Conservation (phyloP, 1,140 invertebrate species). For the Dysdera silvatica region DNA sequence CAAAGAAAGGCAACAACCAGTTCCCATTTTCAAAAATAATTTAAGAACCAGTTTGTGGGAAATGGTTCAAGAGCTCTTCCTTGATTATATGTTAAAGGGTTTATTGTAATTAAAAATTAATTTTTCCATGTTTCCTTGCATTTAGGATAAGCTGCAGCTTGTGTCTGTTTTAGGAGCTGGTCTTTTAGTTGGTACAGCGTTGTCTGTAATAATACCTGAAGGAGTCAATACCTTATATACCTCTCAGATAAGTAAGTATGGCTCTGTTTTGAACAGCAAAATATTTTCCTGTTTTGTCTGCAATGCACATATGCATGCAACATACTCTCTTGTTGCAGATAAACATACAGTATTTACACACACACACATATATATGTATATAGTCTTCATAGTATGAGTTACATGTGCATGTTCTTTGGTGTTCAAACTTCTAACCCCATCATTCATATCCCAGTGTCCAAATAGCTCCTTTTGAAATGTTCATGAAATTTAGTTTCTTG, state of each 20-base stretch:
- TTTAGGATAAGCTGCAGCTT: conserved; percentile 84
- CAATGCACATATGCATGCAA: no score
- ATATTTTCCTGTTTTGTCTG: background rate
- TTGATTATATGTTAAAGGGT: background rate
- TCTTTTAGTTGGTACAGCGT: conserved; percentile 90
- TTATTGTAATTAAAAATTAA: no score
- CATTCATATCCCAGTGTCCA: no score
- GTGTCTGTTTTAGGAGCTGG: conserved; percentile 94
- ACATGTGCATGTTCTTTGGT: no score
- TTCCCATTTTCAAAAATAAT: no score
- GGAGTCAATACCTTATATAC: conserved; percentile 75
- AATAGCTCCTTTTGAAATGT: no score
- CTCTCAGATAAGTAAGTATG: conserved; percentile 35
- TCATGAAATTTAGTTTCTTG: no score
- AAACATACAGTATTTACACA: background rate
- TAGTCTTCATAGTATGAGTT: no score
- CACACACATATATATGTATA: no score
- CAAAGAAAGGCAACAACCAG: no score
- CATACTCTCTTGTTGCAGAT: background rate
- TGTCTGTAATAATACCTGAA: conserved; percentile 98
- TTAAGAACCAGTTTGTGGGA: no score
- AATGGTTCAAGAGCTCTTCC: background rate
- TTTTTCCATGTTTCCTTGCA: conserved; percentile 38
- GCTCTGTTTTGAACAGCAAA: background rate
- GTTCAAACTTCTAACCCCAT: no score